A percentile compares a stretch with the other conserved stretches of the same genome.
phyloP scores from a whole-genome alignment of 2,797 vertebrate genomes.

The Ctenochaetus hawaiiensis region DNA sequence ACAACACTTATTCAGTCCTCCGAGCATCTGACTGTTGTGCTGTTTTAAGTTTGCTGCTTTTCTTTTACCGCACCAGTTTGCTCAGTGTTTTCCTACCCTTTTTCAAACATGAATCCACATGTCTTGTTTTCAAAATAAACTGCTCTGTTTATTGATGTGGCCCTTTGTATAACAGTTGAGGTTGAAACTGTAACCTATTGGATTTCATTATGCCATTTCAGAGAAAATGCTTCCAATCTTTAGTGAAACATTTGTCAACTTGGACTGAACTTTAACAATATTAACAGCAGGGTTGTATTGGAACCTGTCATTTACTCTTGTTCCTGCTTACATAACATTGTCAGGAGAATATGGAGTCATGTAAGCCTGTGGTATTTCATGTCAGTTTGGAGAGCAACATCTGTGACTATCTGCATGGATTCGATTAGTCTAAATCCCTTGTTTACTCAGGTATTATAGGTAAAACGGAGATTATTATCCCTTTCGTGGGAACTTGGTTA shows the following conservation, averaged over 20 bases:
- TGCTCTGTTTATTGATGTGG: conserved; percentile 14
- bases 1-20: not conserved
- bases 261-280: conserved; percentile 34
- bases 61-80: not conserved
- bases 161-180: not conserved
- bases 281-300: conserved; percentile 38
- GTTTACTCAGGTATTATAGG: conserved; percentile 81
- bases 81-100: not conserved
- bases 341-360: conserved; percentile 58
- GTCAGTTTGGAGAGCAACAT: conserved; percentile 73
- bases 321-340: conserved; percentile 52
- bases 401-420: conserved; percentile 82
- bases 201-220: conserved; percentile 11
- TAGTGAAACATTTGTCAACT: conserved; percentile 50
- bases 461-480: conserved; percentile 84
- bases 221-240: conserved; percentile 20
- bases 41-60: conserved; percentile 6
- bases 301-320: conserved; percentile 62
- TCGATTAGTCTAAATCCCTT: conserved; percentile 82
- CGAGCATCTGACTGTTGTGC: not conserved
- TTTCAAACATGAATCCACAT: not conserved
- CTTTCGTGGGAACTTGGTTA: conserved; percentile 68
- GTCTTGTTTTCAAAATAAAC: not conserved
- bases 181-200: not conserved
- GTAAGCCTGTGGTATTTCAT: conserved; percentile 72